Base-by-base conservation (phyloP, 2,113 vertebrate species). In the Trachemys scripta region DNA sequence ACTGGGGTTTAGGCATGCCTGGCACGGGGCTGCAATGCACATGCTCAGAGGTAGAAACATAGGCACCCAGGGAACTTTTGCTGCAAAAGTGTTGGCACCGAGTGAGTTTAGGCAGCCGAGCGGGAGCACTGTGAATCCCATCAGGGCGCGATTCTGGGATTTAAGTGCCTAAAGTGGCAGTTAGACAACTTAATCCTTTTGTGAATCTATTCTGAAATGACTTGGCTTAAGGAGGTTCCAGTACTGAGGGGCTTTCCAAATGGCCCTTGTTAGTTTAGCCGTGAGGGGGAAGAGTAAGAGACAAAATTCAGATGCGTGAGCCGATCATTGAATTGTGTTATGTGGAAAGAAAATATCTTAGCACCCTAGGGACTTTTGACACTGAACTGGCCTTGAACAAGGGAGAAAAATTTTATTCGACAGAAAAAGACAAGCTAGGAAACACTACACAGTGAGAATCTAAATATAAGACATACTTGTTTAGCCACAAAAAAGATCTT, bases 241-340 rank as follows among this genome's bases (percentile, higher is more conserved):
- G 35, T 69, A 10, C n/a, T 22, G n/a, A 13, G 10, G n/a, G 65
- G n/a, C 1, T 72, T 38, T 72, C 65, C 27, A 51, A 92, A 80
- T 35, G 5, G 84, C 85, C 57, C 17, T n/a, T 86, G n/a, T 10
- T 2, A 1, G 2, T 9, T 50, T 42, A 57, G 59, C 7, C 31
- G 11, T 38, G 50, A 56, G 8, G 9, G 56, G 20, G 31, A 51
- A 81, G 25, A 65, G 5, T 17, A 49, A 49, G 16, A 2, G 0
- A 0, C 65, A 31, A 8, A 12, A 11, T 76, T 92, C 20, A 6
- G 57, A 10, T 47, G 1, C 24, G 1, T 94, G n/a, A 84, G 29
- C 47, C 81, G 22, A 84, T 47, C 20, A 79, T 0, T 42, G 8
- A 4, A 8, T 1, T n/a, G 31, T 0, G 0, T 72, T 83, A 59